These are phyloP conservation scores for Andrena hattorfiana DNA, from an alignment of 2,888 invertebrate genomes.

Conservation along the genomic window DNA sequence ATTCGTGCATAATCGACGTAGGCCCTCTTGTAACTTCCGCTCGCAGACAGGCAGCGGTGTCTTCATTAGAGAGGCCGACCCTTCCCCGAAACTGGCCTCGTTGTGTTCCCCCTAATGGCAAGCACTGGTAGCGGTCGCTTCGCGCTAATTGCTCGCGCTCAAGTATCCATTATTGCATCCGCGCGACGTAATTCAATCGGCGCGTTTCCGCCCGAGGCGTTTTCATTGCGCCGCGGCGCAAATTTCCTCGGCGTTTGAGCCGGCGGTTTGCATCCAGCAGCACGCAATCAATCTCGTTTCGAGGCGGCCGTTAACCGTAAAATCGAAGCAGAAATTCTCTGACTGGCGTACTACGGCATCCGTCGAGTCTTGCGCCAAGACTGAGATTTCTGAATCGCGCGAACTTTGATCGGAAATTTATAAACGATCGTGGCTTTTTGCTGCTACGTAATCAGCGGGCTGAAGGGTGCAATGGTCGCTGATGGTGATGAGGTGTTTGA, in stretches of 20 bases:
- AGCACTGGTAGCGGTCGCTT: constrained; percentile 29
- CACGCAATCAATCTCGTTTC: constrained; percentile 48
- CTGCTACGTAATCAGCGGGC: background rate
- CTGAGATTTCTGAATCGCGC: background rate
- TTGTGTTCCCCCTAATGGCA: constrained; percentile 40
- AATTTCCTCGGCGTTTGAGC: constrained; percentile 51
- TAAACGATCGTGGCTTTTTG: background rate
- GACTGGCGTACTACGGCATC: too few relatives aligned
- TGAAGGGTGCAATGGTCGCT: background rate
- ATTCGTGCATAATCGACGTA: constrained; percentile 2
- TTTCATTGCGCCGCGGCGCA: constrained; percentile 46
- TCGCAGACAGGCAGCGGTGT: background rate
- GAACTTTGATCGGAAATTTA: background rate
- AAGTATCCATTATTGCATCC: constrained; percentile 58
- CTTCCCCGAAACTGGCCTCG: constrained; percentile 27
- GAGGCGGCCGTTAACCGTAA: constrained; percentile 22
- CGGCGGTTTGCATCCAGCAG: constrained; percentile 23
- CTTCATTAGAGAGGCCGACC: constrained; percentile 25
- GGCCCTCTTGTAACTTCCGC: constrained; percentile 3
- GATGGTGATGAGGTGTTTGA: background rate
- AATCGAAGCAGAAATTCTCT: constrained; percentile 10
- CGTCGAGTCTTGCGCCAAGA: background rate
- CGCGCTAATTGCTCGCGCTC: constrained; percentile 53
- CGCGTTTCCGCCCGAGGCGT: constrained; percentile 48
- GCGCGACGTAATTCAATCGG: constrained; percentile 61